Conservation (phyloP, 1,140 invertebrate genomes). For the Nasonia vitripennis region DNA sequence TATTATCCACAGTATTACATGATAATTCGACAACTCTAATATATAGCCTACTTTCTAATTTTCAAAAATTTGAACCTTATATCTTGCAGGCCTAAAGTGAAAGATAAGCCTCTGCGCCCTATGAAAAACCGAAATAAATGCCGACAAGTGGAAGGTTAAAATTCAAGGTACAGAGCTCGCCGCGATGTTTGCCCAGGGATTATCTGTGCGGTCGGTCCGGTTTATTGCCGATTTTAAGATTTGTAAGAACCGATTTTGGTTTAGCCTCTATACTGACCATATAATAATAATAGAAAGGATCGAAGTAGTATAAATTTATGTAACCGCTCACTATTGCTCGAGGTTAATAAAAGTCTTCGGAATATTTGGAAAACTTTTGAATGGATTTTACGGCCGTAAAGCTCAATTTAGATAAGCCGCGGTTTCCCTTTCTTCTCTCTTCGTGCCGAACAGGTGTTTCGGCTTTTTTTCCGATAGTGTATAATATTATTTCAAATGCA, state of each 20-base stretch:
- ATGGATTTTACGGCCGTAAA: conserved; percentile 5
- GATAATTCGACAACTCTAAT: no score
- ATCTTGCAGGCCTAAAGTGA: not conserved
- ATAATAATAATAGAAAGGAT: not conserved
- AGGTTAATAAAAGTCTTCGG: not conserved
- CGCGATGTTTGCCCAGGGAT: conserved; percentile 8
- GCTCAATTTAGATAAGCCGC: not conserved
- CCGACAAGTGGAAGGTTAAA: conserved; percentile 26
- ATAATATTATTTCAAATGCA: no score
- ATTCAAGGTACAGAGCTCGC: not conserved
- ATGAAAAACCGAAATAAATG: not conserved
- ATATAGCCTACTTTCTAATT: no score
- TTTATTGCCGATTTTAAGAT: not conserved
- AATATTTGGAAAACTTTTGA: conserved; percentile 16
- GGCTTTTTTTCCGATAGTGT: no score
- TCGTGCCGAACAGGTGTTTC: no score
- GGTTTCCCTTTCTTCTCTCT: not conserved
- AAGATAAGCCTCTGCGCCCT: not conserved
- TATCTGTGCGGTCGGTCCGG: not conserved
- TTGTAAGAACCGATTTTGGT: not conserved
- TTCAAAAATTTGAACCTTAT: no score
- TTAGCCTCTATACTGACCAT: no score
- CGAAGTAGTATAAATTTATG: not conserved
- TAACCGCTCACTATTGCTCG: not conserved
- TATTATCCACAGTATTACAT: no score